Evolutionary conservation across 2,797 vertebrate species (phyloP).

Genomic region (Danionella dracula): DNA sequence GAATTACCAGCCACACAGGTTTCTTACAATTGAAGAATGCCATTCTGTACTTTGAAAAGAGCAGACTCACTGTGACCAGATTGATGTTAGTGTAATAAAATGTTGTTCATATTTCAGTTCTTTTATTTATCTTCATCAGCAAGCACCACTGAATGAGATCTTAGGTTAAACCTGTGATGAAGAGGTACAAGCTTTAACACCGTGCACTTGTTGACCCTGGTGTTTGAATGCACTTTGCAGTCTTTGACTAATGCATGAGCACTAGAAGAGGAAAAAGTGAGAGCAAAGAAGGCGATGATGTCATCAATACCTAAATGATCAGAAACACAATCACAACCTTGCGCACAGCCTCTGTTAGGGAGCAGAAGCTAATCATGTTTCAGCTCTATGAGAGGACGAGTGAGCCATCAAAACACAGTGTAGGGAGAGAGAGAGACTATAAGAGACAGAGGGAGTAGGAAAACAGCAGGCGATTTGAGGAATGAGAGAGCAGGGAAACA

Average conservation of each 20-base stretch:
- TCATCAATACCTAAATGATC: slow-evolving; percentile 6
- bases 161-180: no score
- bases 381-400: neutral
- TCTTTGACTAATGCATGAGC: neutral
- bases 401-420: neutral
- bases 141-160: no score
- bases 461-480: no score
- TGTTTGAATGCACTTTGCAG: neutral
- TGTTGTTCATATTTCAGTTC: no score
- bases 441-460: no score
- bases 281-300: neutral
- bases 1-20: no score
- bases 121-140: no score
- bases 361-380: slow-evolving; percentile 25
- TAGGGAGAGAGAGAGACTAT: neutral
- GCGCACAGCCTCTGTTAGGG: slow-evolving; percentile 15
- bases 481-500: neutral
- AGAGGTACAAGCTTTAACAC: neutral
- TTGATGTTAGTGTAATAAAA: no score
- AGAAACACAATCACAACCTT: slow-evolving; percentile 33
- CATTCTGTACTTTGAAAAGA: no score
- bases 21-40: no score
- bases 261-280: neutral
- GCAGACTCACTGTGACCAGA: no score
- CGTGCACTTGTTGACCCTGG: neutral